Base-by-base conservation (phyloP, 2,113 vertebrate genomes). In the Dasyornis broadbenti region DNA sequence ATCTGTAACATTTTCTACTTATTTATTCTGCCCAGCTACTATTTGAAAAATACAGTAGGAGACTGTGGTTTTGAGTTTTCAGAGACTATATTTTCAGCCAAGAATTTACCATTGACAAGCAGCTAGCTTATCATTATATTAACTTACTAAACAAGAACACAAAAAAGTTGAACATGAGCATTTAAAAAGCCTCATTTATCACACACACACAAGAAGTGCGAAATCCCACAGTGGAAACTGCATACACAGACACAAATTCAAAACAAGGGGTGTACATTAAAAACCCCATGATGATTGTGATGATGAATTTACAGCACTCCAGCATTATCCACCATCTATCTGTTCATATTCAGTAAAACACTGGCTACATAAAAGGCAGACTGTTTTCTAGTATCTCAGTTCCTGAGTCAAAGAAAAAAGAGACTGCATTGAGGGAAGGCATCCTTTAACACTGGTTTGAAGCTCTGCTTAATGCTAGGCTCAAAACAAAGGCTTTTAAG, bases 401-500 rank as follows among this genome's bases (percentile, higher is more conserved):
- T 79, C 52, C 64, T 4, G 13, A 95, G 71, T 80, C 63, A 93
- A 95, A 97, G 70, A 33, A 87, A 91, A 95, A 91, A 89, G 42
- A n/a, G 80, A 90, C 54, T 0, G 24, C 76, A 86, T 2, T 73
- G 94, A 83, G 54, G 57, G 47, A 90, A 93, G 39, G 45, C 54
- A 73, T 69, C 16, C 85, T 94, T 92, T 82, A 96, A 93, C 59
- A 93, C 42, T n/a, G 52, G 78, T 94, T 96, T 97, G 94, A 97
- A 97, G 82, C 35, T 77, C 59, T 83, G 35, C 63, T 93, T 97
- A 96, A 95, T 45, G 76, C 72, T 73, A 81, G 60, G 64, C 76
- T 96, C 93, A 95, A 93, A 95, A 89, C 54, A 93, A 90, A 91
- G 50, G 50, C 87, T 95, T 95, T 96, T 82, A 95, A 95, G 87